Conservation (phyloP, 2,888 invertebrate species). For the Smittia sp. region DNA sequence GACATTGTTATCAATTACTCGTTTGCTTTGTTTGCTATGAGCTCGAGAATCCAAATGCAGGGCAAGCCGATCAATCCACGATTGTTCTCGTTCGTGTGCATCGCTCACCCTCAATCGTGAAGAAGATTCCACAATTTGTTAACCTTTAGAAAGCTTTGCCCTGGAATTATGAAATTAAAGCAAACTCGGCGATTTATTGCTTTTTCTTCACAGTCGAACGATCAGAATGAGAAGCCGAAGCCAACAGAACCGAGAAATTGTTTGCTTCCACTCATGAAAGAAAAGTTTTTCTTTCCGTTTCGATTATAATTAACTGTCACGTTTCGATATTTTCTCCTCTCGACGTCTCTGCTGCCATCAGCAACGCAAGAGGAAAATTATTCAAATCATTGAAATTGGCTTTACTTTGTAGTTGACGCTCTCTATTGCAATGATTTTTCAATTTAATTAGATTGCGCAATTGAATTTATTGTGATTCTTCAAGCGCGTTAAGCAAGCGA, state of each 20-base stretch:
- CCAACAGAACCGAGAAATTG: not conserved
- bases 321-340: slow-evolving; percentile 15
- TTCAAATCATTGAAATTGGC: not conserved
- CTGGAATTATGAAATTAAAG: too few species aligned
- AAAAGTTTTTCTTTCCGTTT: slow-evolving; percentile 1
- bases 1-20: too few species aligned
- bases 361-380: not conserved
- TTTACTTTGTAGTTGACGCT: not conserved
- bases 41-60: too few species aligned
- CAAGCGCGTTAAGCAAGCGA: not conserved
- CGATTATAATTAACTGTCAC: slow-evolving; percentile 39
- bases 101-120: too few species aligned
- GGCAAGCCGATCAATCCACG: too few species aligned
- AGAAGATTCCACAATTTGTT: too few species aligned
- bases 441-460: slow-evolving; percentile 31
- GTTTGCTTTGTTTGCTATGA: too few species aligned
- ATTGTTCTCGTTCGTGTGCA: too few species aligned
- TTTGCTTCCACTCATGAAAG: not conserved
- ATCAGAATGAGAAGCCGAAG: too few species aligned
- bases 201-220: not conserved
- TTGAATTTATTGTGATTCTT: not conserved
- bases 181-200: not conserved
- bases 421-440: not conserved
- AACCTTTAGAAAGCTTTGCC: too few species aligned
- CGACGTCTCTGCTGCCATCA: not conserved